phyloP scores from a whole-genome alignment of 2,888 invertebrate genomes.

The Leptodirus hochenwartii region DNA sequence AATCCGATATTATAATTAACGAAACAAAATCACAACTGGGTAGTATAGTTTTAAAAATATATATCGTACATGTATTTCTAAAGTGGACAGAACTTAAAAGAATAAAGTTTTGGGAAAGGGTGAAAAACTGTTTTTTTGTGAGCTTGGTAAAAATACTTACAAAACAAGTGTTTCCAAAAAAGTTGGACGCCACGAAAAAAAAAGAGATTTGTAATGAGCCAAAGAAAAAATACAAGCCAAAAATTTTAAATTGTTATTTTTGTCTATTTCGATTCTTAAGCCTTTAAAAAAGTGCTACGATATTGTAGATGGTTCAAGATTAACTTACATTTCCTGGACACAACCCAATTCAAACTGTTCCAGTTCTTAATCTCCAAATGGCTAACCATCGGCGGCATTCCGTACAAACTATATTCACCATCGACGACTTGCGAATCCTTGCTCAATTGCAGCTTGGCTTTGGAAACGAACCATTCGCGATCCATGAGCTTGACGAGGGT shows the following conservation, averaged over 20 bases:
- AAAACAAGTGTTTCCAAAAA: too few relatives aligned
- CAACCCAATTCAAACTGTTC: constrained; percentile 35
- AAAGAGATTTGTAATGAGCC: too few relatives aligned
- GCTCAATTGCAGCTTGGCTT: constrained; percentile 29
- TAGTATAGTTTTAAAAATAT: too few relatives aligned
- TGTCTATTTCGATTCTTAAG: too few relatives aligned
- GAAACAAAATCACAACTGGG: background rate
- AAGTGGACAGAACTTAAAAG: too few relatives aligned
- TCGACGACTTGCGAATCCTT: constrained; percentile 34
- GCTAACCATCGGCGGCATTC: constrained; percentile 30
- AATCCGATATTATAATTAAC: constrained; percentile 3
- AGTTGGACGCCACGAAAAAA: too few relatives aligned
- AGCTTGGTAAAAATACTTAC: too few relatives aligned
- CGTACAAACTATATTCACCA: constrained; percentile 31
- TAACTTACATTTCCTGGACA: constrained; percentile 33
- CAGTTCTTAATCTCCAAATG: constrained; percentile 35
- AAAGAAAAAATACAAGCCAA: background rate
- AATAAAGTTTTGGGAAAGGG: too few relatives aligned
- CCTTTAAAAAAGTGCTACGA: too few relatives aligned
- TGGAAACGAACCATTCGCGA: constrained; percentile 33
- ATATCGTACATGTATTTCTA: too few relatives aligned
- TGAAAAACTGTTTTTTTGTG: too few relatives aligned
- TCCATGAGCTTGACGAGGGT: constrained; percentile 25
- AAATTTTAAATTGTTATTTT: too few relatives aligned
- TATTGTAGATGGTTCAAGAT: background rate